These are phyloP conservation scores for Rhea americana DNA, from an alignment of 2,113 vertebrate genomes.

Conservation along the genomic window DNA sequence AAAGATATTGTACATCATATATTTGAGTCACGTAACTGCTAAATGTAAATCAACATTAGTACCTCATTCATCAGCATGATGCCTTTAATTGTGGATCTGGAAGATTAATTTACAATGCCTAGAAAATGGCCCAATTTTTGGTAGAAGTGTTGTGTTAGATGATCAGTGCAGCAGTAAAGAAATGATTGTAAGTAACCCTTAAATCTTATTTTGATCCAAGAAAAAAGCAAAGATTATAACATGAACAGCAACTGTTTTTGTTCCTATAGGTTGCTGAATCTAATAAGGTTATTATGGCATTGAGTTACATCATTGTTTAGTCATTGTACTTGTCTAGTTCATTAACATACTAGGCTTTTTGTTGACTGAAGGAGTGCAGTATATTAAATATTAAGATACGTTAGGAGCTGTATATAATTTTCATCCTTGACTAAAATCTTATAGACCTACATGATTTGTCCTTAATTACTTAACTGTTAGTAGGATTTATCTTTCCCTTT, in stretches of 20 bases:
- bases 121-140: constrained; percentile 65
- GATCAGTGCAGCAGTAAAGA: constrained; percentile 45
- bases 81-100: constrained; percentile 70
- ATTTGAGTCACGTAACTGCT: constrained; percentile 24
- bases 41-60: constrained; percentile 50
- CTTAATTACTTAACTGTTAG: neutral
- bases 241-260: neutral
- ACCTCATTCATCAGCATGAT: constrained; percentile 60
- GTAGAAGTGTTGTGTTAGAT: constrained; percentile 56
- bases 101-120: constrained; percentile 73
- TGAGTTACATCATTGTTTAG: neutral
- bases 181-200: constrained; percentile 22
- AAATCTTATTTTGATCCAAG: constrained; percentile 43
- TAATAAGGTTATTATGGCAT: neutral
- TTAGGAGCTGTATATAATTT: neutral
- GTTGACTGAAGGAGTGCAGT: neutral
- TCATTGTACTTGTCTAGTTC: neutral
- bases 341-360: neutral
- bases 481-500: neutral
- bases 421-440: neutral
- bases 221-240: neutral
- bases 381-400: neutral
- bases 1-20: neutral
- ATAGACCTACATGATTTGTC: neutral
- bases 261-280: neutral